Conservation (phyloP, 1,140 invertebrate species). For the Zelostemma sp. region DNA sequence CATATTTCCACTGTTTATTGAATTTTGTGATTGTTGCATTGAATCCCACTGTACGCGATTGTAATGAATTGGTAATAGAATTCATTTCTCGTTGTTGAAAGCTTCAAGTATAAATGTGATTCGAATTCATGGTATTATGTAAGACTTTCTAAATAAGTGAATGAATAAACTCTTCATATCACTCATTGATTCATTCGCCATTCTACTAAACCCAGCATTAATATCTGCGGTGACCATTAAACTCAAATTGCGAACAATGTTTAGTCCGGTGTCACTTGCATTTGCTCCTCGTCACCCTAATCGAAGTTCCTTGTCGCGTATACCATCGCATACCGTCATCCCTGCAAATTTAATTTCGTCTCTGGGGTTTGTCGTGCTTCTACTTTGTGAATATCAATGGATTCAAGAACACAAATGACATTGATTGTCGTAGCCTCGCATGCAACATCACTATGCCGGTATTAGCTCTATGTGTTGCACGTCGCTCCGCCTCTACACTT, state of each 20-base stretch:
- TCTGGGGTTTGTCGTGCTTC: slow-evolving; percentile 18
- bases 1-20: too few species aligned
- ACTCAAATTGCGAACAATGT: slow-evolving; percentile 32
- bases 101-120: too few species aligned
- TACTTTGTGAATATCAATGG: slow-evolving; percentile 64
- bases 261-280: slow-evolving; percentile 29
- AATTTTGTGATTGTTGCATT: too few species aligned
- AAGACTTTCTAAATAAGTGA: too few species aligned
- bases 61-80: too few species aligned
- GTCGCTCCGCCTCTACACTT: slow-evolving; percentile 4
- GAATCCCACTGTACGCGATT: too few species aligned
- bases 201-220: slow-evolving; percentile 11
- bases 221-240: slow-evolving; percentile 23
- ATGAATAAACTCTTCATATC: background rate
- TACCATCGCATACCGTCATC: slow-evolving; percentile 33
- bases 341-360: slow-evolving; percentile 53
- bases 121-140: too few species aligned
- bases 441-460: slow-evolving; percentile 16
- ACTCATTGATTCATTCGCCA: slow-evolving; percentile 4
- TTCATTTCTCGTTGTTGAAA: too few species aligned
- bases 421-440: slow-evolving; percentile 34
- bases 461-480: slow-evolving; percentile 28
- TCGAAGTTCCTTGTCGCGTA: slow-evolving; percentile 29
- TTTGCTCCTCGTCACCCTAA: slow-evolving; percentile 36
- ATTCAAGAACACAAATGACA: slow-evolving; percentile 49